Conservation (phyloP, 2,888 invertebrate genomes). For the Lamproptera curius region DNA sequence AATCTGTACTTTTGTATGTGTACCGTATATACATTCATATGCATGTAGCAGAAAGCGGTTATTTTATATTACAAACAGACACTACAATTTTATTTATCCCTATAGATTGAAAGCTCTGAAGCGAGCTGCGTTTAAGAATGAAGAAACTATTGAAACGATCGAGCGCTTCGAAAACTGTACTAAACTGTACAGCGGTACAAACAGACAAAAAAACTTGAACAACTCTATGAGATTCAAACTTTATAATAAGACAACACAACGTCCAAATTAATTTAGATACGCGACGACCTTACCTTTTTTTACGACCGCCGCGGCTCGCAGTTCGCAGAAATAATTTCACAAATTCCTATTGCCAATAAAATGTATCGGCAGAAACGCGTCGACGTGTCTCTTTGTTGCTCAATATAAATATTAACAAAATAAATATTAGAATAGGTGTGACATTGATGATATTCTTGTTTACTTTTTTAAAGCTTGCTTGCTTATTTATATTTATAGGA, state of each 20-base stretch:
- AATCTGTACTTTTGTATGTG: too few species aligned
- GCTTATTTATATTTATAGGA: too few species aligned
- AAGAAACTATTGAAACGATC: neutral
- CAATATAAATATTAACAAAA: conserved; percentile 6
- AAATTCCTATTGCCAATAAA: conserved; percentile 23
- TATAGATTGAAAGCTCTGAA: too few species aligned
- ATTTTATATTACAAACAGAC: too few species aligned
- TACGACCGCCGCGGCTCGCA: conserved; percentile 5
- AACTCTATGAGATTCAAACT: conserved; percentile 2
- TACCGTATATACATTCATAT: too few species aligned
- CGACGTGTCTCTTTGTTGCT: conserved; percentile 20
- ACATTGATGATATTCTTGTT: too few species aligned
- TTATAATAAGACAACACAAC: neutral
- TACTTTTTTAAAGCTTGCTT: too few species aligned
- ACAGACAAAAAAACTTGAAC: neutral
- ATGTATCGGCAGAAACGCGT: conserved; percentile 14
- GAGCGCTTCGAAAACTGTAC: neutral
- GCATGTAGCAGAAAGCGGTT: neutral
- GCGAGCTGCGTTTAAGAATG: too few species aligned
- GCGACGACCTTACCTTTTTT: conserved; percentile 3
- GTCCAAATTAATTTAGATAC: conserved; percentile 1
- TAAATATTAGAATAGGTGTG: neutral
- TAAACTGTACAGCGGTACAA: neutral
- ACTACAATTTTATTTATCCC: neutral
- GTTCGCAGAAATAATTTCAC: conserved; percentile 22